These are phyloP conservation scores for Parazoanthus atlanticus DNA, from an alignment of 92 coral and sea anemone species.

Conservation along the genomic window DNA sequence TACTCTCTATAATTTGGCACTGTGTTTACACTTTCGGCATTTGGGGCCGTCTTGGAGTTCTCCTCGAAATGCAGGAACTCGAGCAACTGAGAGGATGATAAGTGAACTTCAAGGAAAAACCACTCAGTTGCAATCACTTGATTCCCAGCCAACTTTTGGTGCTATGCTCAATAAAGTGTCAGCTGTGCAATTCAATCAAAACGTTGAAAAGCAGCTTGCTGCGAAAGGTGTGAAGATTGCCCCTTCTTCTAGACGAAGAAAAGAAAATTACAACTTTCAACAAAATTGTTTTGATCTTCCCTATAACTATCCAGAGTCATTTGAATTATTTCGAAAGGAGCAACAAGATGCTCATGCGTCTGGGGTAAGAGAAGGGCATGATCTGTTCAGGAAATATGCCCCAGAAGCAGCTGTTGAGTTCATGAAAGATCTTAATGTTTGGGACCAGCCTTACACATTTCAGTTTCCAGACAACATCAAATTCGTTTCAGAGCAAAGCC, in stretches of 20 bases:
- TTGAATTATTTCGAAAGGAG: constrained; percentile 22
- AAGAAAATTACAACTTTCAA: constrained; percentile 18
- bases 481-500: constrained; percentile 18
- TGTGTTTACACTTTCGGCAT: constrained; percentile 40
- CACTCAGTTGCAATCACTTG: constrained; percentile 37
- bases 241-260: constrained; percentile 22
- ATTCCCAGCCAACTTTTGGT: constrained; percentile 45
- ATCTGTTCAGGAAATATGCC: constrained; percentile 20
- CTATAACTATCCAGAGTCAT: constrained; percentile 35
- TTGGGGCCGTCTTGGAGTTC: constrained; percentile 44
- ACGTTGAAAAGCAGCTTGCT: constrained; percentile 20
- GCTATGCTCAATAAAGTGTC: constrained; percentile 33
- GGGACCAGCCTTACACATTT: constrained; percentile 42
- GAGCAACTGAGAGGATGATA: constrained; percentile 36
- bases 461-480: constrained; percentile 4
- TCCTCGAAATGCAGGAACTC: constrained; percentile 32
- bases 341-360: constrained; percentile 29
- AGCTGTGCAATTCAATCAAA: constrained; percentile 39
- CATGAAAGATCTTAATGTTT: constrained; percentile 4
- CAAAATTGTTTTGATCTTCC: neutral
- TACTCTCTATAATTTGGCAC: constrained; percentile 47
- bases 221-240: constrained; percentile 4
- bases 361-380: constrained; percentile 29
- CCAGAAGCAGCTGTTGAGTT: constrained; percentile 37
- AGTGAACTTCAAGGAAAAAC: constrained; percentile 51